A percentile compares a stretch with the other conserved stretches of the same genome.
Conservation (phyloP, 2,113 vertebrate species). For the Pogonocichla stellata region DNA sequence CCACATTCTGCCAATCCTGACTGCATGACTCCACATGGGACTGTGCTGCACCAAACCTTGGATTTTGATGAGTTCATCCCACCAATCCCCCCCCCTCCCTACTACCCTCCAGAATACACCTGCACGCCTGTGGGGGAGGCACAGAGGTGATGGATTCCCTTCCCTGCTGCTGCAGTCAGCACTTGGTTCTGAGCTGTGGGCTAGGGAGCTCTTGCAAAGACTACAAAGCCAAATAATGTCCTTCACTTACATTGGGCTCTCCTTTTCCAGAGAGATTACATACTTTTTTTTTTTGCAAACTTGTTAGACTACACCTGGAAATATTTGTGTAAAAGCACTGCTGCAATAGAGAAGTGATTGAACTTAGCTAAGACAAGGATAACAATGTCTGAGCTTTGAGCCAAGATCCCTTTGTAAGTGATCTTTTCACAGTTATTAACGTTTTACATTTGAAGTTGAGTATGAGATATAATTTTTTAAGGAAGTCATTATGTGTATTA, state of each 20-base stretch:
- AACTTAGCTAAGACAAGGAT: background rate
- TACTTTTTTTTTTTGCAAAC: background rate
- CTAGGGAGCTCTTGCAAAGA: background rate
- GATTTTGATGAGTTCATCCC: conserved; percentile 97
- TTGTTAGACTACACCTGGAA: background rate
- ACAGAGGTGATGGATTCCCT: conserved; percentile 77
- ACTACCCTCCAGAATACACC: conserved; percentile 96
- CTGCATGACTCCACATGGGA: conserved; percentile 91
- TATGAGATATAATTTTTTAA: background rate
- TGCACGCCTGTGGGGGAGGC: conserved; percentile 87
- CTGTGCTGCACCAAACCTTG: conserved; percentile 90
- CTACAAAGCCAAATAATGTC: background rate
- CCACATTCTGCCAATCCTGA: conserved; percentile 80
- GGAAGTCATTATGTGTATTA: background rate
- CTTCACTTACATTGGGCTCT: background rate
- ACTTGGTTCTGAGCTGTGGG: background rate
- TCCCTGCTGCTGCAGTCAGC: background rate
- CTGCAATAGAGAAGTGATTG: background rate
- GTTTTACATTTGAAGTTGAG: background rate
- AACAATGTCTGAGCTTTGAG: background rate
- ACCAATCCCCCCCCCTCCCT: conserved; percentile 93
- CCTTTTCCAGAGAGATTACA: background rate
- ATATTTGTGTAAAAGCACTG: background rate
- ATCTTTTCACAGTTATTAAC: background rate
- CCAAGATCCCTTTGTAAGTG: background rate